Base-by-base conservation (phyloP, 2,113 vertebrate species). In the Prionailurus bengalensis region DNA sequence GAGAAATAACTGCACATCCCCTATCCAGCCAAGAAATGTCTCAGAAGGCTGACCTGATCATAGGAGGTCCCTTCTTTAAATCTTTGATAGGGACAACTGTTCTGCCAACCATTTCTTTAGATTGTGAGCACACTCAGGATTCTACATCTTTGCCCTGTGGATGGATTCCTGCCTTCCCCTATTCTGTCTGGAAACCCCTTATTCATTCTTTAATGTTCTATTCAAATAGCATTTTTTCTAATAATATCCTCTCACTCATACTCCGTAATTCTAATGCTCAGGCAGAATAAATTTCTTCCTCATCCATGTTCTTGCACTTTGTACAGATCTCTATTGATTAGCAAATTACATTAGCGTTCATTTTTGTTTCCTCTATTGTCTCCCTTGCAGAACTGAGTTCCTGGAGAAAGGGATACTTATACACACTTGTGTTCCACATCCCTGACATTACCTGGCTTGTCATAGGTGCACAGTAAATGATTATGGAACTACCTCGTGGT, bases 211-310 rank as follows among this genome's bases (percentile, higher is more conserved):
- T 71, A 76, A 23, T 93, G 7, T 85, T 89, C 14, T 33, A 53
- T 23, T 65, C 78, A 86, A 71, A 87, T 83, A 73, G 3, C 23
- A 85, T 92, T 91, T 91, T 91, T 71, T 76, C 78, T 83, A 93
- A 33, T 71, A 83, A 13, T 15, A 71, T 12, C 58, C 17, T 42
- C 12, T 92, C 31, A 68, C 58, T 93, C 89, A 48, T 86, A 10
- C 9, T 91, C 2, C 31, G 80, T 25, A 79, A 73, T 13, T 73
- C 21, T 3, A 63, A 86, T 16, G 27, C 36, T 81, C 4, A 4
- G 7, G n/a, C 66, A 58, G 42, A 96, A 91, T 89, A 71, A 55
- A 39, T 55, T 79, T 7, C 17, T 95, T 83, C 88, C 27, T 96
- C 13, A 27, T 73, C 29, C 78, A 0, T 79, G n/a, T 81, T 87